Base-by-base conservation (phyloP, 2,888 invertebrate genomes). In the Halictus ligatus region DNA sequence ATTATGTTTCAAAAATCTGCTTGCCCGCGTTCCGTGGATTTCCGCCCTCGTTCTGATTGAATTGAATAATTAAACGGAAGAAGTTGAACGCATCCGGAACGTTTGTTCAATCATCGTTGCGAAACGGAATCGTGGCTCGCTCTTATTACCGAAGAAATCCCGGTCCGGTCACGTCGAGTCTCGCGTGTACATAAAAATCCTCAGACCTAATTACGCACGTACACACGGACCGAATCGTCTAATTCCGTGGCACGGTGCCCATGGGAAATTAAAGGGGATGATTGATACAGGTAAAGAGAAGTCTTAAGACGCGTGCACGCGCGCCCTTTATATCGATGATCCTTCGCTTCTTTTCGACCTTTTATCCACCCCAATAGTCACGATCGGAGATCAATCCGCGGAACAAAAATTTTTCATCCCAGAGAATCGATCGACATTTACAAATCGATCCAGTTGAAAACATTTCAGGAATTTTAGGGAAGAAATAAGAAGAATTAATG, bases 181-280 rank as follows among this genome's bases (percentile, higher is more conserved):
- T 86, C 78, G 29, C 79, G 85, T 83, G 90, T 79, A 75, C 85
- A 81, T 80, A 88, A 89, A 89, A 90, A 91, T 89, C 81, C 75
- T 80, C 85, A 87, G 85, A 90, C 88, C 84, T 91, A 91, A 91
- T 91, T 89, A 80, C 84, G 84, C 81, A 82, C 88, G 86, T 90
- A 82, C 84, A 89, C 86, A 89, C 86, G 88, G 83, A 75, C 80
- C 75, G 83, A 83, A 82, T 80, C 89, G 91, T 84, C 91, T 93
- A 93, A 93, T 93, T 92, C 89, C 91, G 85, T 76, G 88, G 87
- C 90, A 94, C 89, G 91, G 91, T 89, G 83, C 94, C 94, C 93
- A 77, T 91, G 94, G 94, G 94, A 94, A 94, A 94, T 94, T 94
- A 94, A 92, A 88, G 89, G 83, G 90, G 89, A 93, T 94, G 93